Percentiles rank a stretch among this genome's conserved stretches.
These are phyloP conservation scores for Patella caerulea DNA, from an alignment of 2,888 invertebrate species.

Conservation along the genomic window DNA sequence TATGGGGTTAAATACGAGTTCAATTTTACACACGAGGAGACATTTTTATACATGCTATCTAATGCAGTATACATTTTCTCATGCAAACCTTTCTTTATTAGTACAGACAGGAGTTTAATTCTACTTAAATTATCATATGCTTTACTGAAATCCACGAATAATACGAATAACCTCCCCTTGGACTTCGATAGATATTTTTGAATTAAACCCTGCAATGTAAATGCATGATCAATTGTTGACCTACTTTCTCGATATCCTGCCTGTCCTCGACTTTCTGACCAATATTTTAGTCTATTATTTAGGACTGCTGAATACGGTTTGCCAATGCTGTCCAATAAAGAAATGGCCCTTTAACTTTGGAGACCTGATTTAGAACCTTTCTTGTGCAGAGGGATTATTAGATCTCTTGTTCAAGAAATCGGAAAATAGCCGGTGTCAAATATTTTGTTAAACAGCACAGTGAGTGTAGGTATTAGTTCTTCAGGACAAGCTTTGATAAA, in stretches of 20 bases:
- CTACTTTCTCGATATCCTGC: conserved; percentile 22
- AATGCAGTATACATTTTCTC: conserved; percentile 27
- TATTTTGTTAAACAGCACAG: background rate
- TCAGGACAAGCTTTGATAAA: conserved; percentile 6
- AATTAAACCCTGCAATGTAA: background rate
- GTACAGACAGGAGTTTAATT: conserved; percentile 23
- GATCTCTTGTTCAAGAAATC: background rate
- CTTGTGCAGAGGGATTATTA: background rate
- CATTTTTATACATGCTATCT: background rate
- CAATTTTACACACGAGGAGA: no score
- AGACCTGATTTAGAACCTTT: background rate
- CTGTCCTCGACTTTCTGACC: conserved; percentile 28
- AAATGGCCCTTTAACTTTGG: background rate
- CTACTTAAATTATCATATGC: conserved; percentile 29
- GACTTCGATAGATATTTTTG: conserved; percentile 8
- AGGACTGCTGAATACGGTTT: conserved; percentile 11
- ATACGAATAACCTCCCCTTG: conserved; percentile 15
- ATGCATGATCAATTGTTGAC: background rate
- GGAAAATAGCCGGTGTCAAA: background rate
- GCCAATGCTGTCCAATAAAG: conserved; percentile 7
- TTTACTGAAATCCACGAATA: conserved; percentile 25
- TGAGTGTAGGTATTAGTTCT: background rate
- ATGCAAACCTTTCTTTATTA: conserved; percentile 24
- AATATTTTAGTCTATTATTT: conserved; percentile 26
- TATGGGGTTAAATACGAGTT: background rate